Evolutionary conservation across 2,797 vertebrate genomes (phyloP).

Genomic region (Knipowitschia caucasica): DNA sequence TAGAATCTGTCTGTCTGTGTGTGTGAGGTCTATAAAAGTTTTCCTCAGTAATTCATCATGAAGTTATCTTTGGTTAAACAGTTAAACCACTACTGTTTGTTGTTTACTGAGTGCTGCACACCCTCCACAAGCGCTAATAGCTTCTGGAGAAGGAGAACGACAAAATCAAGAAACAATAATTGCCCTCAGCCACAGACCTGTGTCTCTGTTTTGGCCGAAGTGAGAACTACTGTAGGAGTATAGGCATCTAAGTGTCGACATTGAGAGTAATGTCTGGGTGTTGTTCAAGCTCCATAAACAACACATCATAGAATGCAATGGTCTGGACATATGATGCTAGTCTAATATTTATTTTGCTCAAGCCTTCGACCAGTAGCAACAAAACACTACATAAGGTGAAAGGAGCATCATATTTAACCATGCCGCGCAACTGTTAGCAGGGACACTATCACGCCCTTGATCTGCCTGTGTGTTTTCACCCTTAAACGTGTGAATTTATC

Average conservation of each 20-base stretch:
- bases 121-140: conserved; percentile 53
- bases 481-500: too few species aligned
- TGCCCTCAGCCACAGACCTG: conserved; percentile 63
- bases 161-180: conserved; percentile 77
- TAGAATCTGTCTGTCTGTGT: background rate
- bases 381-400: conserved; percentile 15
- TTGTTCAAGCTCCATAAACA: conserved; percentile 69
- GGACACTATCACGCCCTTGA: too few species aligned
- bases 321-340: conserved; percentile 69
- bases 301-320: conserved; percentile 46
- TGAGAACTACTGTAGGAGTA: conserved; percentile 60
- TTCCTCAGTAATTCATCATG: conserved; percentile 22
- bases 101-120: conserved; percentile 25
- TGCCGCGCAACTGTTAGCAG: too few species aligned
- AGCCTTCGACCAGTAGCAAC: conserved; percentile 36
- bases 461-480: too few species aligned
- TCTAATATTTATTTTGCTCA: conserved; percentile 58
- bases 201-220: conserved; percentile 60
- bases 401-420: conserved; percentile 8
- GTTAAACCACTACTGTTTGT: conserved; percentile 29
- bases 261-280: conserved; percentile 64
- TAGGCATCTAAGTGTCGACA: conserved; percentile 48
- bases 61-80: conserved; percentile 6
- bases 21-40: background rate
- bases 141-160: conserved; percentile 69